phyloP scores from a whole-genome alignment of 2,113 vertebrate genomes.

The Clarias gariepinus region DNA sequence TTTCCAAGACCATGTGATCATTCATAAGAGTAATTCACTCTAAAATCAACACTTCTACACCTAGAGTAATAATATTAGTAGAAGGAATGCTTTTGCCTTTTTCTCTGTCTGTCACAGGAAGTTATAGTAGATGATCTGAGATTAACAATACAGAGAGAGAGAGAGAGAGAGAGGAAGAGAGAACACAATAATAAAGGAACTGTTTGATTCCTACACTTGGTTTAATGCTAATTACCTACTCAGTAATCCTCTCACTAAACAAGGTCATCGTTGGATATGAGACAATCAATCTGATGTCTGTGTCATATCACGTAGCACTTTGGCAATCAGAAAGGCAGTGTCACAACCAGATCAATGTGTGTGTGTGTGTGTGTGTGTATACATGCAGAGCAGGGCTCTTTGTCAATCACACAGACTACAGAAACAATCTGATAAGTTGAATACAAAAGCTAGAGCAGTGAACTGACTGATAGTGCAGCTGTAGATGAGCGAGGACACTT shows the following conservation, averaged over 20 bases:
- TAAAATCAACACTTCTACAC: neutral
- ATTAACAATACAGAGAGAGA: neutral
- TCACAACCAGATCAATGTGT: slow-evolving; percentile 40
- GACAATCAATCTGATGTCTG: slow-evolving; percentile 11
- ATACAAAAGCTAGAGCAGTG: neutral
- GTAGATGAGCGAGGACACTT: neutral
- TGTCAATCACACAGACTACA: slow-evolving; percentile 46
- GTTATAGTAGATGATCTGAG: neutral
- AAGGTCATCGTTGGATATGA: slow-evolving; percentile 5
- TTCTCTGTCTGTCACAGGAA: neutral
- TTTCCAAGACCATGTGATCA: neutral
- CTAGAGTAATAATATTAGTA: neutral
- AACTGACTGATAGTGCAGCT: slow-evolving; percentile 7
- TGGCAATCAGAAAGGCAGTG: slow-evolving; percentile 72
- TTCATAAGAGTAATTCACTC: slow-evolving; percentile 11
- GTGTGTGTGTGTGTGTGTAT: slow-evolving; percentile 35
- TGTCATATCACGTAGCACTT: slow-evolving; percentile 54
- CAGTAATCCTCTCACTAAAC: neutral
- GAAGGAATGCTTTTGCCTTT: neutral
- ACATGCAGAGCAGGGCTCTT: slow-evolving; percentile 51
- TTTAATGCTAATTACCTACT: slow-evolving; percentile 11
- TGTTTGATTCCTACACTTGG: slow-evolving; percentile 5
- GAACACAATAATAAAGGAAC: neutral
- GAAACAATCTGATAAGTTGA: neutral
- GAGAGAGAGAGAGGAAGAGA: too few species aligned